Evolutionary conservation across 2,797 vertebrate genomes (phyloP).

Genomic region (Fringilla coelebs): DNA sequence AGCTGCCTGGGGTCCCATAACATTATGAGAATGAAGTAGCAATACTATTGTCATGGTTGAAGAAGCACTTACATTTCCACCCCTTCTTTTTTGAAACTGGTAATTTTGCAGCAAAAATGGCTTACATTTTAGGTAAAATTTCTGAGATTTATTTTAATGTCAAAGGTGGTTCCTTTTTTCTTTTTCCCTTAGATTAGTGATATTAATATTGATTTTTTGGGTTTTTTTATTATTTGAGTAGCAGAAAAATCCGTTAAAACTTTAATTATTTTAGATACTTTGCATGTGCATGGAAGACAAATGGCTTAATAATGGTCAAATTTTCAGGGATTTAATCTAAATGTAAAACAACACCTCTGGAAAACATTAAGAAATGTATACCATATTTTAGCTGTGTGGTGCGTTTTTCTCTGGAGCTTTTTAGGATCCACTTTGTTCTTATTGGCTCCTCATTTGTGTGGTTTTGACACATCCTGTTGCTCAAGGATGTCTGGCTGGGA

Average conservation of each 20-base stretch:
- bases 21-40: conserved; percentile 44
- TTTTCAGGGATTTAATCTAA: not conserved
- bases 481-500: not conserved
- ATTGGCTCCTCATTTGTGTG: not conserved
- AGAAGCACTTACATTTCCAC: conserved; percentile 33
- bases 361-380: not conserved
- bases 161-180: not conserved
- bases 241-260: not conserved
- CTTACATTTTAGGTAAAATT: not conserved
- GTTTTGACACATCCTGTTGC: not conserved
- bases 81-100: not conserved
- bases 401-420: not conserved
- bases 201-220: not conserved
- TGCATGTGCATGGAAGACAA: not conserved
- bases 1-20: conserved; percentile 51
- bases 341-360: not conserved
- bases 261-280: not conserved
- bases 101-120: conserved; percentile 6
- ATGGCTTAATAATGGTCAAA: not conserved
- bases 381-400: not conserved
- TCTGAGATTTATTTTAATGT: conserved; percentile 14
- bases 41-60: conserved; percentile 42
- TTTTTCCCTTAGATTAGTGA: not conserved
- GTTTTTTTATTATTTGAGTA: not conserved
- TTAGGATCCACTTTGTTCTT: not conserved